phyloP scores from a whole-genome alignment of 2,113 vertebrate species.

The Pygathrix nemaeus region DNA sequence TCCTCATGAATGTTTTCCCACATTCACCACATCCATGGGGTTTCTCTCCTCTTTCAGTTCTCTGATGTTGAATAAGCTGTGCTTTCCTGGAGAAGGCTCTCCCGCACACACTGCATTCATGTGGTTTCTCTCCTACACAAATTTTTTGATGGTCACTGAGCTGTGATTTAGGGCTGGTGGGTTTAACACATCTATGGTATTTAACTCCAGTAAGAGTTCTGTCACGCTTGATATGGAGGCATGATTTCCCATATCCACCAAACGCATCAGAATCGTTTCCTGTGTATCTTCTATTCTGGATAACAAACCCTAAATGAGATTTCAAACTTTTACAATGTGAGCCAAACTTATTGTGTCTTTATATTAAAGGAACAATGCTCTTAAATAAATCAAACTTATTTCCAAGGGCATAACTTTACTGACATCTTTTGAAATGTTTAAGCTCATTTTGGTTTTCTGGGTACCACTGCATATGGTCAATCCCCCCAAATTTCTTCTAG shows the following conservation, averaged over 20 bases:
- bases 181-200: background rate
- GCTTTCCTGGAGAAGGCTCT: background rate
- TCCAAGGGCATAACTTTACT: background rate
- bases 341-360: background rate
- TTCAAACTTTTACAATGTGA: background rate
- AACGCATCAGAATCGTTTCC: background rate
- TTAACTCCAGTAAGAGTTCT: background rate
- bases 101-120: background rate
- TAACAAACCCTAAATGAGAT: conserved; percentile 11
- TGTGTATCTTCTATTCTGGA: background rate
- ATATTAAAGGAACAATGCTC: conserved; percentile 9
- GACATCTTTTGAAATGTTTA: conserved; percentile 7
- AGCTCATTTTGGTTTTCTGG: background rate
- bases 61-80: background rate
- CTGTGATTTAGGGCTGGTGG: background rate
- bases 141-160: background rate
- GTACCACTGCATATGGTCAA: background rate
- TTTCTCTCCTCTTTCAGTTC: conserved; percentile 55
- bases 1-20: conserved; percentile 49
- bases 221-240: background rate
- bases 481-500: conserved; percentile 6
- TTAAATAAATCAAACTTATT: background rate
- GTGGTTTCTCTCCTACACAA: background rate
- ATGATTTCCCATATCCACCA: background rate
- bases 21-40: conserved; percentile 66